Conservation (phyloP, 1,140 invertebrate species). For the Cecropterus lyciades region DNA sequence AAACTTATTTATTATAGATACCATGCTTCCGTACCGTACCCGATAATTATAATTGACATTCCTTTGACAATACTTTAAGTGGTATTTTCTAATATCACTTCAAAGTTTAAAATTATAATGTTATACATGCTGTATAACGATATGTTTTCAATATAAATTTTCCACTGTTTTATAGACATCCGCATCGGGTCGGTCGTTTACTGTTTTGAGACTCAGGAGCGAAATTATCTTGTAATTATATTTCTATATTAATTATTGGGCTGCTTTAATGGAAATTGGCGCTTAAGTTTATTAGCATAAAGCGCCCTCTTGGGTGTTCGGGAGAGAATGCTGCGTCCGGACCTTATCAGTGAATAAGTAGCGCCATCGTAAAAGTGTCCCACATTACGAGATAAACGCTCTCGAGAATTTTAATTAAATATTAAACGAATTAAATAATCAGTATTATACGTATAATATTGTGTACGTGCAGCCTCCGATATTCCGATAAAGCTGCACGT, state of each 20-base stretch:
- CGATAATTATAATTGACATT: slow-evolving; percentile 39
- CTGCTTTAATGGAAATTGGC: slow-evolving; percentile 66
- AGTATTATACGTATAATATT: slow-evolving; percentile 82
- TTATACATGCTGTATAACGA: slow-evolving; percentile 50
- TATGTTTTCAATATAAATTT: slow-evolving; percentile 60
- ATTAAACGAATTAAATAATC: slow-evolving; percentile 83
- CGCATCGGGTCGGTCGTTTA: slow-evolving; percentile 65
- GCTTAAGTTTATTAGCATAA: slow-evolving; percentile 69
- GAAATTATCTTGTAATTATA: slow-evolving; percentile 81
- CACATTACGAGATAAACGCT: slow-evolving; percentile 82
- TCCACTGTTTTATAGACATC: slow-evolving; percentile 71
- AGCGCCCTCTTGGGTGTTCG: slow-evolving; percentile 70
- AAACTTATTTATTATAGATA: slow-evolving; percentile 64
- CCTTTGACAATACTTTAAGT: slow-evolving; percentile 68
- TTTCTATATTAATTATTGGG: slow-evolving; percentile 77
- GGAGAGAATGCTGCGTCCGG: slow-evolving; percentile 47
- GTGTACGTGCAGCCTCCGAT: slow-evolving; percentile 74
- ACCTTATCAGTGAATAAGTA: slow-evolving; percentile 77
- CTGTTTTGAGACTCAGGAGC: slow-evolving; percentile 73
- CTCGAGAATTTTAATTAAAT: slow-evolving; percentile 75
- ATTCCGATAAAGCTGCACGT: slow-evolving; percentile 67
- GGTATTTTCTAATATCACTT: slow-evolving; percentile 78
- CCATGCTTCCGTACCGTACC: slow-evolving; percentile 45
- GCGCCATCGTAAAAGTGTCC: slow-evolving; percentile 82
- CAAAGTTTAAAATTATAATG: slow-evolving; percentile 65